Conservation (phyloP, 2,113 vertebrate species). For the Mystacornis crossleyi region DNA sequence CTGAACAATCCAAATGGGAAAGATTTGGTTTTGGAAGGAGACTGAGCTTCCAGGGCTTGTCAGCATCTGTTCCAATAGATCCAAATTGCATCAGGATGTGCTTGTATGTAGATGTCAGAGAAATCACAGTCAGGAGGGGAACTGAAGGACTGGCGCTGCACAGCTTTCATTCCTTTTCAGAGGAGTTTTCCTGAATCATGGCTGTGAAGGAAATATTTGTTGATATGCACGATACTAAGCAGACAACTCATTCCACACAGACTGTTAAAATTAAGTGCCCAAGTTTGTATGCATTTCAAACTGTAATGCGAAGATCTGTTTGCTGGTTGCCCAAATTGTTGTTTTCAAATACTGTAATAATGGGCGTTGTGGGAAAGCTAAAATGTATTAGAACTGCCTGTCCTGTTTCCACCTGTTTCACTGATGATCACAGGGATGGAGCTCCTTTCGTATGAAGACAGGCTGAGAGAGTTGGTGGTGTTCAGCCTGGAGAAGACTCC, state of each 20-base stretch:
- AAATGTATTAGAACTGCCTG: not conserved
- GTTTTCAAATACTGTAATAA: not conserved
- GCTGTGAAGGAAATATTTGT: not conserved
- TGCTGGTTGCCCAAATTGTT: not conserved
- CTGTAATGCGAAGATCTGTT: not conserved
- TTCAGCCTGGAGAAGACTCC: not conserved
- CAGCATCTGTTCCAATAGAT: not conserved
- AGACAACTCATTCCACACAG: not conserved
- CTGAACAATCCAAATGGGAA: not conserved
- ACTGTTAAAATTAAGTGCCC: not conserved
- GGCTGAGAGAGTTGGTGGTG: not conserved
- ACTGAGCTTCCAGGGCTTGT: not conserved
- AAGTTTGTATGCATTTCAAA: not conserved
- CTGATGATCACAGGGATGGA: not conserved
- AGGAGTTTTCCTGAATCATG: not conserved
- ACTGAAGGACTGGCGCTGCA: not conserved
- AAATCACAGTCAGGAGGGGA: not conserved
- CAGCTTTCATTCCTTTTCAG: not conserved
- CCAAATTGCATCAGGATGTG: not conserved
- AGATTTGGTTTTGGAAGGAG: not conserved
- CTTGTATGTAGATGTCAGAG: not conserved
- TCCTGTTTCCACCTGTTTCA: not conserved
- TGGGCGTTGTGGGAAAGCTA: not conserved
- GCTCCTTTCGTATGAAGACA: not conserved
- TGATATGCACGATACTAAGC: not conserved